Conservation (phyloP, 2,797 vertebrate species). For the Sebastes matsubarae region DNA sequence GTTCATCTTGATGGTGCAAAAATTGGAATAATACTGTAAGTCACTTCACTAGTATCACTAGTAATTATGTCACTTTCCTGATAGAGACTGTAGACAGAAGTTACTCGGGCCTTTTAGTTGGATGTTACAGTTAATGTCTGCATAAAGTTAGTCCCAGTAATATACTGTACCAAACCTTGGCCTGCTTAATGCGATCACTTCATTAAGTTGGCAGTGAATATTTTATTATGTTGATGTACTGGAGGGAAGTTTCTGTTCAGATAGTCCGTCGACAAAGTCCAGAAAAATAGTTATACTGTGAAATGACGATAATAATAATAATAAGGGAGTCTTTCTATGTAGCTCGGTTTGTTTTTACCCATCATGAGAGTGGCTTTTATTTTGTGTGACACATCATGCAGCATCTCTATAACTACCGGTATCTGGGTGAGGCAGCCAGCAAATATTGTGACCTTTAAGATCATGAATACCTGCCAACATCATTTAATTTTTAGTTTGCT, state of each 20-base stretch:
- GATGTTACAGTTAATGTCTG: background rate
- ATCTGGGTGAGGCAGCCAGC: background rate
- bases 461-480: background rate
- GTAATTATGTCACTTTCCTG: background rate
- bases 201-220: background rate
- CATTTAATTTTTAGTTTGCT: background rate
- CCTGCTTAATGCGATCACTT: background rate
- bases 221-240: background rate
- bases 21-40: background rate
- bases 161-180: background rate
- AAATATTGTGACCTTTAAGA: background rate
- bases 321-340: background rate
- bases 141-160: background rate
- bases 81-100: background rate
- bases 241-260: background rate
- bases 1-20: slow-evolving; percentile 9
- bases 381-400: background rate
- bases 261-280: background rate
- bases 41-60: background rate
- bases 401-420: background rate
- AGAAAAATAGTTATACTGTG: slow-evolving; percentile 10
- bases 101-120: background rate
- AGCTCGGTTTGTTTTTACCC: slow-evolving; percentile 8
- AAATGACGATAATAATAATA: background rate
- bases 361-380: background rate